Evolutionary conservation across 2,888 invertebrate species (phyloP).

Genomic region (Heliconius hortense): DNA sequence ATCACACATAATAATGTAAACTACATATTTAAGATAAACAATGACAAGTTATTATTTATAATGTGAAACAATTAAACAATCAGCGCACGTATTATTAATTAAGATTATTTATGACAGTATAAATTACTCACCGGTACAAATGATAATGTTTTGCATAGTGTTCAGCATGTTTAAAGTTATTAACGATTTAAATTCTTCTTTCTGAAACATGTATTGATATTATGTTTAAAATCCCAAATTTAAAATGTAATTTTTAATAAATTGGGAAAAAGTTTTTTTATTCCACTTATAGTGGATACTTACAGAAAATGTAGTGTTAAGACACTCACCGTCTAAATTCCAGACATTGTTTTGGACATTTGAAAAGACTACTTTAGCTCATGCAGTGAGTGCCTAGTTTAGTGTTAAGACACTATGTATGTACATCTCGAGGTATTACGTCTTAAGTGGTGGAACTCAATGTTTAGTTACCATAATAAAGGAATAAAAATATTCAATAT

Average conservation of each 20-base stretch:
- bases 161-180: constrained; percentile 95
- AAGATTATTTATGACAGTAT: background rate
- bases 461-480: no score
- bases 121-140: constrained; percentile 83
- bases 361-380: no score
- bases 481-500: no score
- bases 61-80: constrained; percentile 1
- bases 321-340: no score
- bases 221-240: background rate
- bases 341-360: no score
- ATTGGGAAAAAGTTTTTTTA: no score
- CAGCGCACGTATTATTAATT: constrained; percentile 8
- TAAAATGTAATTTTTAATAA: no score
- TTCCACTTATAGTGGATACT: no score
- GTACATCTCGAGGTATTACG: background rate
- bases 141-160: constrained; percentile 94
- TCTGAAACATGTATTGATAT: constrained; percentile 75
- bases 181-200: constrained; percentile 93
- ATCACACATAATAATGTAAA: background rate
- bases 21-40: constrained; percentile 9
- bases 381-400: background rate
- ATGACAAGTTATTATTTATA: constrained; percentile 17
- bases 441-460: background rate
- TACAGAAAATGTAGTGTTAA: no score
- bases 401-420: background rate